These are phyloP conservation scores for Synchiropus splendidus DNA, from an alignment of 2,113 vertebrate species.

Conservation along the genomic window DNA sequence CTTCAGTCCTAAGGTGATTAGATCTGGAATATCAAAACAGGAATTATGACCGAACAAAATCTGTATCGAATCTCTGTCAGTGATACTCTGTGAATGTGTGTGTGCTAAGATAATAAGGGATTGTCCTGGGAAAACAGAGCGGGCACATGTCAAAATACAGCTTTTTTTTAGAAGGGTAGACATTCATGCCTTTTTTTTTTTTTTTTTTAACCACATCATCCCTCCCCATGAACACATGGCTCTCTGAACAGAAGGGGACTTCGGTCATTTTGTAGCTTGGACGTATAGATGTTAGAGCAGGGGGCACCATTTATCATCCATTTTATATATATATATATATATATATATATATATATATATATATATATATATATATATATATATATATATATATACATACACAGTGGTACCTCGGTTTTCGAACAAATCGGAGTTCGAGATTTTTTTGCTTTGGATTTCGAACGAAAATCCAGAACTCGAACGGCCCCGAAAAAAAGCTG, in stretches of 20 bases:
- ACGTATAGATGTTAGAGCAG: too few relatives aligned
- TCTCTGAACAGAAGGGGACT: conserved; percentile 34
- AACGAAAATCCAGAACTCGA: too few relatives aligned
- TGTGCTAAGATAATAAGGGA: not conserved
- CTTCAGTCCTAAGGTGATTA: conserved; percentile 54
- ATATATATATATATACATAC: too few relatives aligned
- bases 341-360: too few relatives aligned
- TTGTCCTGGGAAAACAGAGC: conserved; percentile 3
- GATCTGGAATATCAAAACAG: conserved; percentile 42
- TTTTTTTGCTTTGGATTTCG: too few relatives aligned
- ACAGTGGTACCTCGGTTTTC: too few relatives aligned
- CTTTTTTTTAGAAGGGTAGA: conserved; percentile 11
- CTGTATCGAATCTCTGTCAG: conserved; percentile 18
- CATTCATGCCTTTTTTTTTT: conserved; percentile 22
- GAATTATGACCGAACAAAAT: conserved; percentile 40
- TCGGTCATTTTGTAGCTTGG: not conserved
- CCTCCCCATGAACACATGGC: conserved; percentile 16
- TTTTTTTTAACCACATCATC: too few relatives aligned
- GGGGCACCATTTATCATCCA: too few relatives aligned
- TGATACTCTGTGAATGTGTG: conserved; percentile 7
- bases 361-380: too few relatives aligned
- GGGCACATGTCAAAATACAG: conserved; percentile 1
- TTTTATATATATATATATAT: too few relatives aligned
- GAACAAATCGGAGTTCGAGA: too few relatives aligned
- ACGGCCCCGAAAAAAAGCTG: too few relatives aligned